Evolutionary conservation across 2,888 invertebrate species (phyloP).

Genomic region (Lathronympha strigana): DNA sequence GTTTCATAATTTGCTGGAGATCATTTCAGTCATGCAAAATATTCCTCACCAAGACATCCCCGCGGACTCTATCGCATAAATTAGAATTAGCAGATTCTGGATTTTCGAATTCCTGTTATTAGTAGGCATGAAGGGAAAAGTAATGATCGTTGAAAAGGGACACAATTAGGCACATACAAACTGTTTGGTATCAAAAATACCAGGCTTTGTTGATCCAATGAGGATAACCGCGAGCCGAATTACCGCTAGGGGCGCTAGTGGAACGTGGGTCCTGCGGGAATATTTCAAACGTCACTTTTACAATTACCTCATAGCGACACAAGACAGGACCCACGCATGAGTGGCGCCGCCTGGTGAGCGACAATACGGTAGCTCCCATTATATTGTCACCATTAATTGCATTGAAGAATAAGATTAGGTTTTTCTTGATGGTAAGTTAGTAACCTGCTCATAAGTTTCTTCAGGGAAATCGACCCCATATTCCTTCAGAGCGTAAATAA

Average conservation of each 20-base stretch:
- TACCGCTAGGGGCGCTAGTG: too few relatives aligned
- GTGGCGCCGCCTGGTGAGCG: too few relatives aligned
- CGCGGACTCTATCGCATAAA: conserved; percentile 57
- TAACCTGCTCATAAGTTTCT: conserved; percentile 88
- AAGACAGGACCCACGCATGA: too few relatives aligned
- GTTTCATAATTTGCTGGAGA: background rate
- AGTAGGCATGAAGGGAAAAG: conserved; percentile 47
- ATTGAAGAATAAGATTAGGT: too few relatives aligned
- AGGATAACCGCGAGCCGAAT: too few relatives aligned
- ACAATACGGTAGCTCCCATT: too few relatives aligned
- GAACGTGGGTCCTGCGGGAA: background rate
- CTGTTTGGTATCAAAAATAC: too few relatives aligned
- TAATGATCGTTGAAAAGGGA: conserved; percentile 19
- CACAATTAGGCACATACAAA: background rate
- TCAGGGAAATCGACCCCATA: conserved; percentile 96
- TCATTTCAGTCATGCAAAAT: conserved; percentile 1
- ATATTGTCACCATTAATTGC: too few relatives aligned
- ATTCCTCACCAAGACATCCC: conserved; percentile 72
- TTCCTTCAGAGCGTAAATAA: conserved; percentile 91
- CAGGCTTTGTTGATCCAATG: background rate
- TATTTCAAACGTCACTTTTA: too few relatives aligned
- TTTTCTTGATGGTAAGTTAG: background rate
- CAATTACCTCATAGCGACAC: too few relatives aligned
- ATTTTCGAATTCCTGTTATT: conserved; percentile 50
- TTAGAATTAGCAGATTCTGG: conserved; percentile 54